Percentiles rank a stretch among this genome's conserved stretches.
Evolutionary conservation across 1,140 invertebrate genomes (phyloP).

Genomic region (Probaryconus sp.): DNA sequence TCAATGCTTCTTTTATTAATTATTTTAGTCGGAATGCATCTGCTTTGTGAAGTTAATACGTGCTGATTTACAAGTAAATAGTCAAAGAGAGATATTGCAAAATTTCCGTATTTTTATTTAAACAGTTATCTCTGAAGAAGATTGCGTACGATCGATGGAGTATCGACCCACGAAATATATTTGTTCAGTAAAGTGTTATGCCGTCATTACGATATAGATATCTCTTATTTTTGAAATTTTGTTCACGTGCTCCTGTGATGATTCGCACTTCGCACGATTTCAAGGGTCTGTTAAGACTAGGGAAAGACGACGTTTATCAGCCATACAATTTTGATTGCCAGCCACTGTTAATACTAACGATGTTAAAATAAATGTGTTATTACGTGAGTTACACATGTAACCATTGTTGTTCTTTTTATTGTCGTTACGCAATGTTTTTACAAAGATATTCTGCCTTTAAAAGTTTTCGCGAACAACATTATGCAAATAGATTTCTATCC

Average conservation of each 20-base stretch:
- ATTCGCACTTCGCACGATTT: slow-evolving; percentile 7
- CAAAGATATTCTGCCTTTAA: too few species aligned
- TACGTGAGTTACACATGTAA: background rate
- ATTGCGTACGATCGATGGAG: too few species aligned
- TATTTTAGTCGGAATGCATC: too few species aligned
- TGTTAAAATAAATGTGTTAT: background rate
- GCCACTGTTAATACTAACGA: slow-evolving; percentile 15
- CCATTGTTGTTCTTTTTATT: slow-evolving; percentile 9
- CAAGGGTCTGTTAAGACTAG: slow-evolving; percentile 12
- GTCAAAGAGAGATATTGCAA: background rate
- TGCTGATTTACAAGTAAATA: too few species aligned
- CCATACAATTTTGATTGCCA: slow-evolving; percentile 7
- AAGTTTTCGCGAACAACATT: too few species aligned
- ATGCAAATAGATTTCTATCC: too few species aligned
- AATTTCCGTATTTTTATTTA: background rate
- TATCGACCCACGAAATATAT: slow-evolving; percentile 9
- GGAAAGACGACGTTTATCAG: slow-evolving; percentile 18
- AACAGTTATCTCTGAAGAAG: background rate
- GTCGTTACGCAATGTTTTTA: too few species aligned
- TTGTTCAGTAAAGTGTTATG: slow-evolving; percentile 3
- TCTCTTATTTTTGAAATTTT: slow-evolving; percentile 2
- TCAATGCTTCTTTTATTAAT: too few species aligned
- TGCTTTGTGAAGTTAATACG: too few species aligned
- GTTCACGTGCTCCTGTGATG: slow-evolving; percentile 28
- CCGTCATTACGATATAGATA: background rate